Base-by-base conservation (phyloP, 2,797 vertebrate genomes). In the Sternarchorhynchus goeldii region DNA sequence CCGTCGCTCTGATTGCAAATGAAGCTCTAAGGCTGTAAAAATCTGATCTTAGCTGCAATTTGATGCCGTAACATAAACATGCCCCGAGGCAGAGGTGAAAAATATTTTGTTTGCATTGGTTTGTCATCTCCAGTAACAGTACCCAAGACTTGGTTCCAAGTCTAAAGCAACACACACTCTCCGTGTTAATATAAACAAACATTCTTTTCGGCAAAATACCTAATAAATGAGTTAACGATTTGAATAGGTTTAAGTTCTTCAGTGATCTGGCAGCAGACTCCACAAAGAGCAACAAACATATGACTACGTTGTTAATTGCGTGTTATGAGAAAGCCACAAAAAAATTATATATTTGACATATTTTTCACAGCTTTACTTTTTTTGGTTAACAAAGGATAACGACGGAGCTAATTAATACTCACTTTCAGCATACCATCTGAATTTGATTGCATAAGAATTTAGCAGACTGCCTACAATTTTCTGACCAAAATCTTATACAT, bases 21-120 rank as follows among this genome's bases (percentile, higher is more conserved):
- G 5, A 50, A 34, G 56, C 32, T 57, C 39, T 17, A 7, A 56
- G 71, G 78, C 73, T 64, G 32, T 70, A 12, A 58, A 4, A 5
- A 3, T 20, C 83, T 80, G 76, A 53, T 29, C 59, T 32, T 63
- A 57, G 62, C 59, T 64, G 55, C 41, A 65, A 66, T 56, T 14
- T 16, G 75, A 71, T 31, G 21, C 72, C 16, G 31, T 58, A 63
- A 70, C 72, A 75, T 70, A 66, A 71, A 78, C 72, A 31, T 59
- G 18, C 57, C n/a, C 31, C 17, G 71, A 41, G 71, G 76, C 64
- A 50, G 64, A 69, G 59, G 71, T 59, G 45, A 50, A 58, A 62
- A 75, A 71, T 20, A 29, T 58, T 78, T 75, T 20, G 66, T 72
- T 71, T 56, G 66, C 14, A 7, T 20, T 58, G 29, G 57, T 75